Conservation (phyloP, 2,113 vertebrate species). For the Camelus bactrianus region DNA sequence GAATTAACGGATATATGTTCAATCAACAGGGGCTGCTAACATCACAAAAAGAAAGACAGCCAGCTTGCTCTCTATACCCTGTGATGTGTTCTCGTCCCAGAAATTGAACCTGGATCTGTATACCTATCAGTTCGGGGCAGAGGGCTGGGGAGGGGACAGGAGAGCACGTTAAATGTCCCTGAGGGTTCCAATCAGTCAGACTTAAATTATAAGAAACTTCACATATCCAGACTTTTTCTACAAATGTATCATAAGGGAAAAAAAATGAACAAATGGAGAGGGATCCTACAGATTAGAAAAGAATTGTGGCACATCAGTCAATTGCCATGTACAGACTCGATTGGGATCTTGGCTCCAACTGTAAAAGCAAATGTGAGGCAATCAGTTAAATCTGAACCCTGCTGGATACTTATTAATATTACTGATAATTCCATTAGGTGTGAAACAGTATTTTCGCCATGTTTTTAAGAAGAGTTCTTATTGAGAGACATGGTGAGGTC, state of each 20-base stretch:
- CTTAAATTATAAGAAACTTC: neutral
- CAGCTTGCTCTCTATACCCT: neutral
- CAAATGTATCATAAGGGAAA: neutral
- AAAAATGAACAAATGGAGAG: neutral
- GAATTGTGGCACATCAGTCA: neutral
- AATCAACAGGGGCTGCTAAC: neutral
- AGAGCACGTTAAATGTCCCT: accelerated
- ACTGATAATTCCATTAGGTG: neutral
- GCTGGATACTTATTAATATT: neutral
- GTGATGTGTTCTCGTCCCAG: neutral
- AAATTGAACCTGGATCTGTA: accelerated
- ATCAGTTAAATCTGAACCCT: neutral
- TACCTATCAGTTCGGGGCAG: accelerated
- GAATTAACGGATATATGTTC: accelerated
- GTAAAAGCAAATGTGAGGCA: neutral
- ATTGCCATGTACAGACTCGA: accelerated
- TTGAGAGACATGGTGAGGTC: neutral
- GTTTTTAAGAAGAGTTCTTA: neutral
- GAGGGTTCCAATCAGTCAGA: neutral
- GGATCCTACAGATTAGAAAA: neutral
- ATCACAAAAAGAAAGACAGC: accelerated
- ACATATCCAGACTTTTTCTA: neutral
- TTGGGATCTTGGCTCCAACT: neutral
- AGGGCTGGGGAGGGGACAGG: accelerated
- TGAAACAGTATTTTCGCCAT: neutral